Evolutionary conservation across 2,113 vertebrate genomes (phyloP), one percentile per base, ranked within the genome.

Genomic region (Epinephelus moara): DNA sequence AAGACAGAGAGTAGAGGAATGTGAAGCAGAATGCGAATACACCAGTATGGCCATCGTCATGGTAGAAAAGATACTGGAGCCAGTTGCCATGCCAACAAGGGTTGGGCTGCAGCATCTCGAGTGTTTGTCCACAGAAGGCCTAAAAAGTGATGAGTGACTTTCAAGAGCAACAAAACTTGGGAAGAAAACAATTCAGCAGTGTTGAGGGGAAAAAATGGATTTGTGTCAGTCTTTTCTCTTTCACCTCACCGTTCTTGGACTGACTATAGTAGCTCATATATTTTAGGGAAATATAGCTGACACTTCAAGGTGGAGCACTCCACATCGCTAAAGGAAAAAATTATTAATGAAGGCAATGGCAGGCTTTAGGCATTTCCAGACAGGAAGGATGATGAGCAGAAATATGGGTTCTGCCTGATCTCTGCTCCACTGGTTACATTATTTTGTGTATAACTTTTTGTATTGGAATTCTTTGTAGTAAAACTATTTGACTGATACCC

Each of bases 41-140:
- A 73, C 75, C 84, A 85, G 86, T 56, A 56, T 70, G 80, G 56
- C 73, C 11, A 56, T 75, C 78, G 55, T 87, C 77, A 82, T 72
- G 57, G 69, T 59, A 76, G 75, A 74, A 72, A 49, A 78, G 84
- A 84, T 69, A 80, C 42, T 25, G 56, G 49, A 90, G 84, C 89
- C 75, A 70, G 90, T 94, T 93, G 87, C 91, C 86, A 93, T 94
- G 92, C 89, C 92, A 92, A 92, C 92, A 33, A 67, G 18, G 76
- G 53, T 76, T 27, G n/a, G 81, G 62, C 84, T 70, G 78, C 68
- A 47, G 80, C 59, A 53, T 89, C n/a, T 80, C 67, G 17, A 49
- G 62, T 30, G 47, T 87, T 61, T 64, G 72, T 87, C 82, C 82
- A 68, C 42, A 70, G 12, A 78, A 71, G 62, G 56, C 68, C 79